A percentile compares a stretch with the other conserved stretches of the same genome.
phyloP scores from a whole-genome alignment of 2,888 invertebrate genomes.

The Cremastobaeus sp. region DNA sequence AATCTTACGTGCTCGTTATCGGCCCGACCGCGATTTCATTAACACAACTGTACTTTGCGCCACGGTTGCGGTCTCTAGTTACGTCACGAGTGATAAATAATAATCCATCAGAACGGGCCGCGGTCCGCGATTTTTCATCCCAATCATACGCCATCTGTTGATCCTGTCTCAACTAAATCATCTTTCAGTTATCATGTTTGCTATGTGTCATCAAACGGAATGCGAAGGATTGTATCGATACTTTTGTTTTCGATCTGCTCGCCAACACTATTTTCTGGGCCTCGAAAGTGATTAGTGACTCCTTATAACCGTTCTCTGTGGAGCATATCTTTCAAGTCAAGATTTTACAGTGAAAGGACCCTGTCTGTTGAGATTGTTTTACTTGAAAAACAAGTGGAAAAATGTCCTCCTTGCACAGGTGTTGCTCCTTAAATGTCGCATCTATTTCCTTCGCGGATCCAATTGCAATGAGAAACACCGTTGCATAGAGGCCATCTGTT shows the following conservation, averaged over 20 bases:
- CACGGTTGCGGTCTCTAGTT: constrained; percentile 35
- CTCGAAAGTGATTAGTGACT: too few species aligned
- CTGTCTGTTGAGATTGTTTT: too few species aligned
- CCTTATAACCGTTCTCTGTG: too few species aligned
- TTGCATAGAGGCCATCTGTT: constrained; percentile 2
- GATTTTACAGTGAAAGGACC: too few species aligned
- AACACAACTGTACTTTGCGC: constrained; percentile 10
- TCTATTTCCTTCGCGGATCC: too few species aligned
- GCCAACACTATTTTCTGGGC: constrained; percentile 18
- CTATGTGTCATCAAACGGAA: constrained; percentile 27
- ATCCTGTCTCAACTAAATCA: not conserved
- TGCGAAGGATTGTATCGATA: constrained; percentile 21
- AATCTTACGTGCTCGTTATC: constrained; percentile 33
- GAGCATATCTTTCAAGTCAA: too few species aligned
- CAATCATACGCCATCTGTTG: constrained; percentile 21
- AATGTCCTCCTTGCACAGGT: too few species aligned
- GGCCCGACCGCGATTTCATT: constrained; percentile 34
- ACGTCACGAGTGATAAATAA: constrained; percentile 33
- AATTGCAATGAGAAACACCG: too few species aligned
- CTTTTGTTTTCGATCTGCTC: constrained; percentile 12
- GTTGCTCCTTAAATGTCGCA: too few species aligned
- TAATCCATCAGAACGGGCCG: constrained; percentile 28
- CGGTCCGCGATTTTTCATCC: constrained; percentile 29
- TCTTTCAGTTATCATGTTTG: not conserved
- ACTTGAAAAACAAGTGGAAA: constrained; percentile 10